phyloP scores from a whole-genome alignment of 2,888 invertebrate genomes.

The Andrena praecox region DNA sequence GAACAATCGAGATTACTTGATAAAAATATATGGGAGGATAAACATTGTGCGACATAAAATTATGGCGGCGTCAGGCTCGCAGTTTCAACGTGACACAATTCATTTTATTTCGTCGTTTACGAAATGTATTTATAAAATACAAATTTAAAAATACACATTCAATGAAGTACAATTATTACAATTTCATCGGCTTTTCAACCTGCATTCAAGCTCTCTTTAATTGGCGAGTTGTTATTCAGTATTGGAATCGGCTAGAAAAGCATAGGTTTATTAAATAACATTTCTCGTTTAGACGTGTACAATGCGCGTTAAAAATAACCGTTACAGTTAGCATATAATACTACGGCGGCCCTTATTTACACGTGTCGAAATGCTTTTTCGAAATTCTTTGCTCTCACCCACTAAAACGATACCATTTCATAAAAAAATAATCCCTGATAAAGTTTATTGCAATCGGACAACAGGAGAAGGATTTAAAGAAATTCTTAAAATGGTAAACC shows the following conservation, averaged over 20 bases:
- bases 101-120: slow-evolving; percentile 16
- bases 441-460: no score
- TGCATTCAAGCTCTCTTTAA: neutral
- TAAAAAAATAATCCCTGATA: no score
- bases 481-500: no score
- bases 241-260: slow-evolving; percentile 6
- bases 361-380: no score
- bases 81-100: slow-evolving; percentile 6
- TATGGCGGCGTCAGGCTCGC: slow-evolving; percentile 3
- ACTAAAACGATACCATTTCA: no score
- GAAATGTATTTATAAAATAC: slow-evolving; percentile 29
- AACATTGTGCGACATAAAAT: neutral
- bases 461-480: no score
- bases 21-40: neutral
- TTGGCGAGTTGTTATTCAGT: slow-evolving; percentile 4
- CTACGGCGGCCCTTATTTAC: no score
- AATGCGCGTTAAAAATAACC: neutral
- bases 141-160: slow-evolving; percentile 8
- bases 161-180: neutral
- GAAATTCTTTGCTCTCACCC: no score
- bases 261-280: neutral
- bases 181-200: slow-evolving; percentile 12
- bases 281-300: neutral
- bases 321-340: no score
- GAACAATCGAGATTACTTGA: neutral